Percentiles rank a stretch among this genome's conserved stretches.
Conservation (phyloP, 1,140 invertebrate genomes). For the Thaumetopoea pityocampa region DNA sequence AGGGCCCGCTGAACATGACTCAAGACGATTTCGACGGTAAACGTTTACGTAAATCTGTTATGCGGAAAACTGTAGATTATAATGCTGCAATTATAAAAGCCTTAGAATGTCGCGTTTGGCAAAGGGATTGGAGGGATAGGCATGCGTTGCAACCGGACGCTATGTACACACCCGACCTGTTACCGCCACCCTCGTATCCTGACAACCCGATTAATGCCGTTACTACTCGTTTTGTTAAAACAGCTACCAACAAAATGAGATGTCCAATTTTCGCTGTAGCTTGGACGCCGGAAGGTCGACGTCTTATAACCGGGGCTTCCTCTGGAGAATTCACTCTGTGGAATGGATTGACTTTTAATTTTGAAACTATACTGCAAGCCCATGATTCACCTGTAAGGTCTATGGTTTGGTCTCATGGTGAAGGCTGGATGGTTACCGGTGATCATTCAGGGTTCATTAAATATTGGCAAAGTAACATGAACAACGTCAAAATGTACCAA, state of each 20-base stretch:
- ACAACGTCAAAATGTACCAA: constrained; percentile 99
- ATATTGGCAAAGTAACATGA: constrained; percentile 99
- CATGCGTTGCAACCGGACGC: constrained; percentile 93
- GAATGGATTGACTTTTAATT: constrained; percentile 99
- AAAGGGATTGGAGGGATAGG: constrained; percentile 91
- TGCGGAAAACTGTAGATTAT: constrained; percentile 98
- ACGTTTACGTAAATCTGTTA: constrained; percentile 95
- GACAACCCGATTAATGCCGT: constrained; percentile 98
- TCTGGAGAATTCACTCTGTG: constrained; percentile 99
- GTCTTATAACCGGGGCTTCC: constrained; percentile 98
- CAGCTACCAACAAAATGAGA: constrained; percentile 99
- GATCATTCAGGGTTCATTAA: constrained; percentile 99
- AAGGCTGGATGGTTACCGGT: constrained; percentile 99
- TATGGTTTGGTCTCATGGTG: constrained; percentile 99
- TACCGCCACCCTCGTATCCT: constrained; percentile 91
- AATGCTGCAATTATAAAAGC: constrained; percentile 96
- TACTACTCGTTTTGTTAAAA: constrained; percentile 97
- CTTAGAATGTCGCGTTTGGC: constrained; percentile 95
- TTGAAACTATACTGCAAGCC: constrained; percentile 99
- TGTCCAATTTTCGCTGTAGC: constrained; percentile 99
- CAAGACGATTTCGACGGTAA: constrained; percentile 97
- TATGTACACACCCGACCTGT: constrained; percentile 90
- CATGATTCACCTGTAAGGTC: constrained; percentile 98
- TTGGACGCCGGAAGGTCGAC: constrained; percentile 98
- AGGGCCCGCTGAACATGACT: constrained; percentile 79